These are phyloP conservation scores for Ptycholaimellus sp. DNA, from an alignment of 2,888 invertebrate genomes.

Conservation along the genomic window DNA sequence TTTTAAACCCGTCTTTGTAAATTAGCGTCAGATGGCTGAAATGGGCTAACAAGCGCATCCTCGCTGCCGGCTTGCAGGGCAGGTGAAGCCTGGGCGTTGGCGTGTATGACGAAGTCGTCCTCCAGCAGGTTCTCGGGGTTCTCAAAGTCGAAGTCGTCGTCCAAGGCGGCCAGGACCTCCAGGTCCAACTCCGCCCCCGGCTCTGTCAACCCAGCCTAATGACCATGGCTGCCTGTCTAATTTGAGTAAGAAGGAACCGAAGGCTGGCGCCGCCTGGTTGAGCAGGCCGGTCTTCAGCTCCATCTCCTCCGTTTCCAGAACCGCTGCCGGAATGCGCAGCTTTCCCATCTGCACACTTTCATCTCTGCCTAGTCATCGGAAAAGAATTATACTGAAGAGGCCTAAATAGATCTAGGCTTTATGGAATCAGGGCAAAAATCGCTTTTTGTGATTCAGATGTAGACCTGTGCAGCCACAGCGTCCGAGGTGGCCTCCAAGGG, in stretches of 20 bases:
- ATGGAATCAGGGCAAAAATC: no score
- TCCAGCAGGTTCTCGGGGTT: constrained; percentile 60
- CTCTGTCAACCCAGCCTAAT: constrained; percentile 14
- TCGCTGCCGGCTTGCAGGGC: no score
- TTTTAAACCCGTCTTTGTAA: no score
- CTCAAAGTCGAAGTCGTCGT: constrained; percentile 65
- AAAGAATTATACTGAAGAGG: no score
- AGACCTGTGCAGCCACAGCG: no score
- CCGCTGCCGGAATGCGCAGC: constrained; percentile 53
- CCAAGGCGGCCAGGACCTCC: constrained; percentile 69
- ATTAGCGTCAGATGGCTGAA: no score
- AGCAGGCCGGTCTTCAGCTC: constrained; percentile 61
- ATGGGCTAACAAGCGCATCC: no score
- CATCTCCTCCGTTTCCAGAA: constrained; percentile 52
- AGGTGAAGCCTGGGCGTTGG: constrained; percentile 38
- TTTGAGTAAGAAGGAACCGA: no score
- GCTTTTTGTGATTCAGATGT: no score
- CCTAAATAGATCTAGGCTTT: no score
- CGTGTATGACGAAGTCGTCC: constrained; percentile 67
- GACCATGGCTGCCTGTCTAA: not conserved
- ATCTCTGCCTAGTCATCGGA: no score
- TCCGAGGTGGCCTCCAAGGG: no score
- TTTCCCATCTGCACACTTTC: constrained; percentile 6
- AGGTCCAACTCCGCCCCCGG: constrained; percentile 48
- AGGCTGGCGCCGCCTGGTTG: constrained; percentile 49